phyloP scores from a whole-genome alignment of 2,113 vertebrate species.

The Stegastes partitus region DNA sequence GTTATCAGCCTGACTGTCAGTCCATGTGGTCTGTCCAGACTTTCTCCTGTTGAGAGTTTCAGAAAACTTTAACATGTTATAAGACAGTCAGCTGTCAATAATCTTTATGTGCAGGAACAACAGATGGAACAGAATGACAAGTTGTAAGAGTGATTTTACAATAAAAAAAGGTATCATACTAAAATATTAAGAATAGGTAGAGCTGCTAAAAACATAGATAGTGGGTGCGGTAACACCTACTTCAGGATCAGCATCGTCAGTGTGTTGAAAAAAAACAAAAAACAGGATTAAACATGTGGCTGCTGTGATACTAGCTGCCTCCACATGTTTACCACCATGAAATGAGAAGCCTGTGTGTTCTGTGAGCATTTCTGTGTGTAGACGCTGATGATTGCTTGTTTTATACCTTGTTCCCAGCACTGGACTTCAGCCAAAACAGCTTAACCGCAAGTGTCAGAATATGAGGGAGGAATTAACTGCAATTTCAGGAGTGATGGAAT shows the following conservation, averaged over 20 bases:
- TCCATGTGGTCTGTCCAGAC: background rate
- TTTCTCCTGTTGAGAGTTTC: background rate
- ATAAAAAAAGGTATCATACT: too few species aligned
- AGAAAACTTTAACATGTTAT: too few species aligned
- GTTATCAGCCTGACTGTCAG: too few species aligned
- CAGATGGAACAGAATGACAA: too few species aligned
- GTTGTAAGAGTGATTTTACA: too few species aligned
- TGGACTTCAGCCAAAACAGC: constrained; percentile 21
- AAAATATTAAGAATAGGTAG: too few species aligned
- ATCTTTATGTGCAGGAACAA: too few species aligned
- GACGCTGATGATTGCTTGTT: constrained; percentile 3
- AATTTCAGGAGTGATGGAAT: background rate
- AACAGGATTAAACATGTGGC: background rate
- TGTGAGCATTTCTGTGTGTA: background rate
- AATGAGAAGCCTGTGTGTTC: background rate
- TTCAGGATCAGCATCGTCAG: too few species aligned
- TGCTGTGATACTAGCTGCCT: background rate
- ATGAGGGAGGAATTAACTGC: background rate
- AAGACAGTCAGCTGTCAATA: too few species aligned
- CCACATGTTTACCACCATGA: background rate
- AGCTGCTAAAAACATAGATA: too few species aligned
- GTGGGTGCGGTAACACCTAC: too few species aligned
- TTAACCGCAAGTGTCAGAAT: background rate
- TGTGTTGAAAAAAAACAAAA: too few species aligned
- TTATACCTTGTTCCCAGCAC: constrained; percentile 4